phyloP scores from a whole-genome alignment of 2,888 invertebrate species.

The Heliconius aoede region DNA sequence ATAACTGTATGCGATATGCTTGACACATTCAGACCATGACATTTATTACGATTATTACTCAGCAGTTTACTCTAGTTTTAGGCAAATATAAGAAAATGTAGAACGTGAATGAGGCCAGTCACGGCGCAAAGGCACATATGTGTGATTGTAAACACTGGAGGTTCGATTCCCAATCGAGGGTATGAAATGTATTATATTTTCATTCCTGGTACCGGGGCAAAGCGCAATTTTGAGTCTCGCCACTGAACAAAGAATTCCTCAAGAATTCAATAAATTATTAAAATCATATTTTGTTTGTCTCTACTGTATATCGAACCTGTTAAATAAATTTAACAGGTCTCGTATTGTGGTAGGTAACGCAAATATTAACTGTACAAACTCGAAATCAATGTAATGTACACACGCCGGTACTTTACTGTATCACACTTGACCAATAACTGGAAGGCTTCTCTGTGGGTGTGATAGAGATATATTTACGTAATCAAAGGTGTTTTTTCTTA shows the following conservation, averaged over 20 bases:
- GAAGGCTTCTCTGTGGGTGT: constrained; percentile 33
- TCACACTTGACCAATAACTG: constrained; percentile 17
- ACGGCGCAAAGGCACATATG: neutral
- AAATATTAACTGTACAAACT: constrained; percentile 47
- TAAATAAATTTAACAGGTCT: neutral
- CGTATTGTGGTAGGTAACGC: constrained; percentile 5
- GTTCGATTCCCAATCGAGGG: neutral
- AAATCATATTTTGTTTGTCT: too few relatives aligned
- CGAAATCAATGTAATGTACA: constrained; percentile 27
- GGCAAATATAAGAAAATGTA: constrained; percentile 6
- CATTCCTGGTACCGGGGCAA: too few relatives aligned
- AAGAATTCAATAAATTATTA: too few relatives aligned
- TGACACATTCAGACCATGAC: constrained; percentile 35
- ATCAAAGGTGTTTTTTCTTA: constrained; percentile 10
- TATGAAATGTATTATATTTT: neutral
- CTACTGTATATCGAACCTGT: neutral
- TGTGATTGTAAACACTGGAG: neutral
- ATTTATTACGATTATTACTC: constrained; percentile 23
- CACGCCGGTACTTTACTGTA: constrained; percentile 35
- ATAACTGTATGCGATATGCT: constrained; percentile 29
- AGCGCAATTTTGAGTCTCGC: too few relatives aligned
- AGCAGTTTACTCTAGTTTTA: constrained; percentile 9
- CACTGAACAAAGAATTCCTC: too few relatives aligned
- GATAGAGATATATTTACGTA: constrained; percentile 20
- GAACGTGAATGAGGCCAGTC: neutral